Evolutionary conservation across 2,888 invertebrate genomes (phyloP), one percentile per base, ranked within the genome.

Genomic region (Eucriotettix oculatus): DNA sequence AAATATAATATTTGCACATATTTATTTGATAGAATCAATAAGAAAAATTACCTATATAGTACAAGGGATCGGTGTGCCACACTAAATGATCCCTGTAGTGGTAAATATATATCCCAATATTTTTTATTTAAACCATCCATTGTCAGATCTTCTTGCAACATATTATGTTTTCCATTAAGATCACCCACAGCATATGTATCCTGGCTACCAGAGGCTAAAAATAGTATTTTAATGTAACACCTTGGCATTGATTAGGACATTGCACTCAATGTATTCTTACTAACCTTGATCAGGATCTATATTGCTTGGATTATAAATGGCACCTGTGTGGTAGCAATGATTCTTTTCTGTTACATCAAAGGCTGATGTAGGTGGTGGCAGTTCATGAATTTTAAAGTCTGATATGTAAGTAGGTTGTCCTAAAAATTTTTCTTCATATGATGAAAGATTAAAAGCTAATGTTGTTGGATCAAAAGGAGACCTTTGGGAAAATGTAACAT

Each of bases 181-280:
- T 95, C 94, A 0, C 96, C 96, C 5, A 93, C 76, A 1, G 91
- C 85, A 69, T 94, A 96, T 71, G 90, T 88, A 72, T 96, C 93
- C 71, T 90, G 90, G 0, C 90, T 89, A 44, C 88, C 90, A 48
- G 48, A 48, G n/a, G 14, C 48, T 48, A 9, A 48, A 48, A 48
- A 48, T 12, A 54, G 12, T 16, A 12, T n/a, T 54, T 54, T 54
- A 54, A 12, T 54, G 40, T 54, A 12, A 54, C 14, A 29, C 54
- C 17, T 54, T 16, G 1, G 9, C 40, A 54, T 54, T 54, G 9
- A 7, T 54, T 54, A 54, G 48, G 16, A 16, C 7, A 16, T 54
- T 54, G 9, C 14, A 54, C 11, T 17, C 14, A 57, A n/a, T n/a
- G n/a, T n/a, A n/a, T n/a, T n/a, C 43, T 44, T 10, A 55, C 40